Percentiles rank a stretch among this genome's conserved stretches.
These are phyloP conservation scores for Apotomis betuletana DNA, from an alignment of 2,888 invertebrate genomes.

Conservation along the genomic window DNA sequence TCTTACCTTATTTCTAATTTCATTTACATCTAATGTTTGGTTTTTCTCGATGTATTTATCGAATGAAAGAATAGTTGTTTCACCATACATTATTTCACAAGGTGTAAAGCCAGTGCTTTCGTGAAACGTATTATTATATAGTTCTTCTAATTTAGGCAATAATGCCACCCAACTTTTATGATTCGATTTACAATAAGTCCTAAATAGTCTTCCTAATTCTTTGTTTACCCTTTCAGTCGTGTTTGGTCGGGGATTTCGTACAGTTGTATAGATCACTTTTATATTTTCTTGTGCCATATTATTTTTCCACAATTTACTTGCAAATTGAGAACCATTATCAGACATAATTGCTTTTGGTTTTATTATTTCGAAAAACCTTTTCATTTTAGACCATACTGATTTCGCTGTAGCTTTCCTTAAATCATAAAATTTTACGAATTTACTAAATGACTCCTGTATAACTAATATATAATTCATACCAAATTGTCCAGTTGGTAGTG, in stretches of 20 bases:
- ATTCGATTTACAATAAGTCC: conserved; percentile 25
- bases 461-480: conserved; percentile 44
- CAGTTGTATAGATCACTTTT: conserved; percentile 31
- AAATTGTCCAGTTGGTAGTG: conserved; percentile 41
- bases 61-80: not conserved
- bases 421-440: conserved; percentile 30
- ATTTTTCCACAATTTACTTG: conserved; percentile 17
- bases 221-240: conserved; percentile 36
- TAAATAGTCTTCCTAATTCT: conserved; percentile 33
- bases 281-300: not conserved
- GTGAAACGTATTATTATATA: not conserved
- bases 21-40: not conserved
- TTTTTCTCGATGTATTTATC: not conserved
- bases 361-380: conserved; percentile 7
- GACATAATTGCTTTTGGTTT: conserved; percentile 27
- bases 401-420: conserved; percentile 12
- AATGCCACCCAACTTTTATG: conserved; percentile 35
- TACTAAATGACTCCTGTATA: conserved; percentile 45
- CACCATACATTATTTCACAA: conserved; percentile 1
- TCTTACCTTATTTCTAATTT: conserved; percentile 4
- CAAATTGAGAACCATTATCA: conserved; percentile 35
- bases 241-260: conserved; percentile 38
- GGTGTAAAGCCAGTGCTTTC: not conserved
- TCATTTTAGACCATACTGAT: conserved; percentile 15
- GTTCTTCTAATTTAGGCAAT: conserved; percentile 37